Evolutionary conservation across 2,797 vertebrate genomes (phyloP), one percentile per base, ranked within the genome.

Genomic region (Diplodus sargus): DNA sequence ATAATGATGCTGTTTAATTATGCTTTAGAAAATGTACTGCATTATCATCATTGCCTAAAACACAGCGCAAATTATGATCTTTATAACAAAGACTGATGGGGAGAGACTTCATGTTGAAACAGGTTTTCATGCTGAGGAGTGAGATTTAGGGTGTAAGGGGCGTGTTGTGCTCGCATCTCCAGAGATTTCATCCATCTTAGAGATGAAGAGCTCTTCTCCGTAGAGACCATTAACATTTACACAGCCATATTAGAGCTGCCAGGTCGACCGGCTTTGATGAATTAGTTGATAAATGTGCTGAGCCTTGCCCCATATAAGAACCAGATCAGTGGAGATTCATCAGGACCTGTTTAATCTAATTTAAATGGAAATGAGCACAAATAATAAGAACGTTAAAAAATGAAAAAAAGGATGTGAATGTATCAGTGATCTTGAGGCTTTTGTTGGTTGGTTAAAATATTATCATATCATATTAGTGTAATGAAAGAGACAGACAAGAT

Each of bases 211-310:
- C 70, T 77, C 30, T 48, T 15, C 23, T 75, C 79, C 45, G 47
- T 47, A 71, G 72, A 76, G 60, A 70, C 59, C 49, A 47, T 82
- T 82, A 88, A 86, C 82, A 86, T 89, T 91, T 86, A 78, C 76
- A 64, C 64, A 83, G 76, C 43, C 25, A 62, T 69, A 53, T 51
- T 82, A 72, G 49, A 75, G 47, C 77, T 84, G 81, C n/a, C 76
- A 78, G 13, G 67, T 39, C 2, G 6, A 68, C 70, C 20, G 14
- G 23, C 18, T 70, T 70, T 84, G 74, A 85, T 78, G 28, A 80
- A 82, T 79, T 34, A 59, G 42, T 18, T 80, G 52, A 84, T 66
- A 45, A 25, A 80, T 79, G 52, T 39, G 18, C 47, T 25, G 70
- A 82, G 42, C 5, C 14, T 30, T 47, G 67, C 49, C 39, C 12